Percentiles rank a stretch among this genome's conserved stretches.
Conservation (phyloP, 2,888 invertebrate species). For the Digitonthophagus gazella region DNA sequence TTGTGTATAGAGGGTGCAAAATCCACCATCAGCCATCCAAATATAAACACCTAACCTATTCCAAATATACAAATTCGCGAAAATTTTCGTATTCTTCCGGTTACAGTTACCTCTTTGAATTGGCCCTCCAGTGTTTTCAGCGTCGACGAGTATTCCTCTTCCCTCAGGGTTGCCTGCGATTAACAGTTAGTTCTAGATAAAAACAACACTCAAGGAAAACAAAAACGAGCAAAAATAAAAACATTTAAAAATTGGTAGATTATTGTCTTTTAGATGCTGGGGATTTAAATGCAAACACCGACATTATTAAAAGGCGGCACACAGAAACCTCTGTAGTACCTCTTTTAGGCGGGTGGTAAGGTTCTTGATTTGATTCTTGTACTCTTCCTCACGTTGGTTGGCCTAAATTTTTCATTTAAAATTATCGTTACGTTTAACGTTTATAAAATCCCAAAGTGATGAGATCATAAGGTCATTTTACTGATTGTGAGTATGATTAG, state of each 20-base stretch:
- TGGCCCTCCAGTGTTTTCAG: conserved; percentile 86
- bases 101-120: conserved; percentile 83
- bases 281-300: background rate
- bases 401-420: conserved; percentile 74
- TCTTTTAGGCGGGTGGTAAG: conserved; percentile 98
- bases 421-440: background rate
- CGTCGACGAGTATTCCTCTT: conserved; percentile 90
- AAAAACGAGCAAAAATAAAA: conserved; percentile 27
- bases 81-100: conserved; percentile 2
- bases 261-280: no score
- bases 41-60: background rate
- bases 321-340: conserved; percentile 66
- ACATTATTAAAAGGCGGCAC: conserved; percentile 24
- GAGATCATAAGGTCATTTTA: background rate
- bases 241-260: background rate
- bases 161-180: conserved; percentile 88
- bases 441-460: background rate
- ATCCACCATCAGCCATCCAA: no score
- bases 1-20: no score
- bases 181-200: conserved; percentile 43
- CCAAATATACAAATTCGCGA: background rate
- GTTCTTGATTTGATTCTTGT: conserved; percentile 99
- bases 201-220: conserved; percentile 47
- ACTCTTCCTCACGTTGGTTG: conserved; percentile 99
- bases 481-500: background rate